Evolutionary conservation across 2,888 invertebrate species (phyloP).

Genomic region (Phyllotreta cruciferae): DNA sequence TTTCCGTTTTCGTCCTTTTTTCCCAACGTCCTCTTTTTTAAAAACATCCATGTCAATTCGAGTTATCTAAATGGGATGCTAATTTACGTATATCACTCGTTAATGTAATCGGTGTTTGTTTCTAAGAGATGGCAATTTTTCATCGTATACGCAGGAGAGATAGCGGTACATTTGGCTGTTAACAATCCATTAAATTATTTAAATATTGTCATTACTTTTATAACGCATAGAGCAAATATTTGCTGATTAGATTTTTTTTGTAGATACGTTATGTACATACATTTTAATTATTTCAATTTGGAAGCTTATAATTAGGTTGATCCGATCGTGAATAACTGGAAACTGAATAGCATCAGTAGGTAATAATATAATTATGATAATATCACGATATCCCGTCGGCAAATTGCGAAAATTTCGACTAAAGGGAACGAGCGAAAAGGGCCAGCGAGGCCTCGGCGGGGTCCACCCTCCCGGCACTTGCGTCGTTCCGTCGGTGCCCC

Average conservation of each 20-base stretch:
- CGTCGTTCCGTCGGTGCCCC: conserved; percentile 45
- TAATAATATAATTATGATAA: too few relatives aligned
- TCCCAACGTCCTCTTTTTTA: not conserved
- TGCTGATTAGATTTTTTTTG: too few relatives aligned
- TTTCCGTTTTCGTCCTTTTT: not conserved
- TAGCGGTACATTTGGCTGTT: conserved; percentile 39
- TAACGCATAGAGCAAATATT: too few relatives aligned
- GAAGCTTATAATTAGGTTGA: too few relatives aligned
- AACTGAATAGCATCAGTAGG: too few relatives aligned
- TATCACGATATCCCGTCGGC: too few relatives aligned
- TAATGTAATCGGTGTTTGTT: conserved; percentile 15
- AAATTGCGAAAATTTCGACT: conserved; percentile 7
- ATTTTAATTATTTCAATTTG: too few relatives aligned
- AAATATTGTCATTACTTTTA: conserved; percentile 36
- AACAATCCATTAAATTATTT: conserved; percentile 40
- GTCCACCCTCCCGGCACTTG: conserved; percentile 30
- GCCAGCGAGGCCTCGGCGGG: conserved; percentile 6
- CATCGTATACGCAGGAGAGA: conserved; percentile 24
- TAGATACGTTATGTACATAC: too few relatives aligned
- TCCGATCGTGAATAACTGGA: too few relatives aligned
- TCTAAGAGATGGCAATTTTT: conserved; percentile 36
- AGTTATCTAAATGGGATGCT: conserved; percentile 16
- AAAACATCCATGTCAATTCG: conserved; percentile 7
- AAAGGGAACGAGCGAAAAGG: conserved; percentile 6
- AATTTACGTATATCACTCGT: conserved; percentile 14